phyloP scores from a whole-genome alignment of 30 jellyfish, hydroid and myxozoan genomes.

The Phacellophora camtschatica region DNA sequence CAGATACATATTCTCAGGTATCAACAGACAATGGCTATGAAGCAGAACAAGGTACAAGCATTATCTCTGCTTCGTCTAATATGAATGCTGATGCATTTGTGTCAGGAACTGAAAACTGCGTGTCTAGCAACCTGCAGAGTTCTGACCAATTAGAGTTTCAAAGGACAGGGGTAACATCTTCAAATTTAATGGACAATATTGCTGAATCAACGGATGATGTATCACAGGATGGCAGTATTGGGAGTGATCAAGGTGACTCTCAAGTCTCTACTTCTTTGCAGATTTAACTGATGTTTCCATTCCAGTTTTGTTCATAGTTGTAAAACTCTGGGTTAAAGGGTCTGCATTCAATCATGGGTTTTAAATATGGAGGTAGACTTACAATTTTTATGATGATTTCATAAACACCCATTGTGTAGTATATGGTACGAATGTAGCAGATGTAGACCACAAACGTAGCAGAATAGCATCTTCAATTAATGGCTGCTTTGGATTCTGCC shows the following conservation, averaged over 20 bases:
- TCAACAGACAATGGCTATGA: slow-evolving; percentile 36
- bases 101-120: slow-evolving; percentile 68
- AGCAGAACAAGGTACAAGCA: slow-evolving; percentile 30
- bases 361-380: no score
- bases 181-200: slow-evolving; percentile 22
- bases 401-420: no score
- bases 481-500: no score
- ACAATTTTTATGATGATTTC: no score
- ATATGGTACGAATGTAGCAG: no score
- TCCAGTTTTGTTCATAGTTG: no score
- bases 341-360: no score
- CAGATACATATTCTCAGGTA: background rate
- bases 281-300: background rate
- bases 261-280: slow-evolving; percentile 63
- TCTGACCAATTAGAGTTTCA: slow-evolving; percentile 17
- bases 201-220: slow-evolving; percentile 30
- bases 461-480: no score
- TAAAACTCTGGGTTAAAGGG: no score
- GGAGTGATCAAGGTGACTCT: slow-evolving; percentile 47
- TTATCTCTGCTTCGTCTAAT: slow-evolving; percentile 24
- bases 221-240: slow-evolving; percentile 2
- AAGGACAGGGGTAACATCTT: slow-evolving; percentile 62
- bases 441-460: no score
- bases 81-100: slow-evolving; percentile 36
- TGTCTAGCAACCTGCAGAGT: slow-evolving; percentile 22